phyloP scores from a whole-genome alignment of 2,797 vertebrate genomes.

The Manis pentadactyla region DNA sequence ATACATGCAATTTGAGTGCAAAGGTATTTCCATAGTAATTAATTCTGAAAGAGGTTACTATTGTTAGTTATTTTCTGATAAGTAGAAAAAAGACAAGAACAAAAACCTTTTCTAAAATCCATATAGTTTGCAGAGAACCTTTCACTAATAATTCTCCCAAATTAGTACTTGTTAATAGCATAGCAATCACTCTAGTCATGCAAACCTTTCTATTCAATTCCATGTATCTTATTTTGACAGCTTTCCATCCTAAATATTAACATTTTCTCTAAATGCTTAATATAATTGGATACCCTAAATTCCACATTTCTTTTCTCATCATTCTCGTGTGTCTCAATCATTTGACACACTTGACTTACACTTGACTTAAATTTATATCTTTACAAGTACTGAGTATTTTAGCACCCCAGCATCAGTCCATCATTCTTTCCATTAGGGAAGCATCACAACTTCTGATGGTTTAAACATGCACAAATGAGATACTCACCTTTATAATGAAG shows the following conservation, averaged over 20 bases:
- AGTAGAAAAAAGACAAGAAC: background rate
- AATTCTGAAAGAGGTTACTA: background rate
- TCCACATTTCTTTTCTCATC: background rate
- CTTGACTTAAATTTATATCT: background rate
- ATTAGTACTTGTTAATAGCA: background rate
- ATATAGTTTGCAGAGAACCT: background rate
- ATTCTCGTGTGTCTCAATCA: background rate
- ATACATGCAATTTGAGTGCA: background rate
- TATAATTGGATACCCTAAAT: background rate
- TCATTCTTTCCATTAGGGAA: background rate
- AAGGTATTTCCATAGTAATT: background rate
- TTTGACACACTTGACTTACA: background rate
- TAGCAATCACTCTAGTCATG: background rate
- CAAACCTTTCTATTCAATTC: background rate
- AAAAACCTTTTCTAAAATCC: background rate
- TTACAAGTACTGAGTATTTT: background rate
- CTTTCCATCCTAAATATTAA: background rate
- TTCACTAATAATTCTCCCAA: background rate
- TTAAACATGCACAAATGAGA: background rate
- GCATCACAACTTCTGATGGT: background rate
- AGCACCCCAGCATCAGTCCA: background rate
- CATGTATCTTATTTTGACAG: background rate
- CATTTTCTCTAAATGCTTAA: background rate
- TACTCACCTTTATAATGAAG: background rate
- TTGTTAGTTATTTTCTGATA: background rate